Evolutionary conservation across 2,797 vertebrate species (phyloP).

Genomic region (Arnoldichthys spilopterus): DNA sequence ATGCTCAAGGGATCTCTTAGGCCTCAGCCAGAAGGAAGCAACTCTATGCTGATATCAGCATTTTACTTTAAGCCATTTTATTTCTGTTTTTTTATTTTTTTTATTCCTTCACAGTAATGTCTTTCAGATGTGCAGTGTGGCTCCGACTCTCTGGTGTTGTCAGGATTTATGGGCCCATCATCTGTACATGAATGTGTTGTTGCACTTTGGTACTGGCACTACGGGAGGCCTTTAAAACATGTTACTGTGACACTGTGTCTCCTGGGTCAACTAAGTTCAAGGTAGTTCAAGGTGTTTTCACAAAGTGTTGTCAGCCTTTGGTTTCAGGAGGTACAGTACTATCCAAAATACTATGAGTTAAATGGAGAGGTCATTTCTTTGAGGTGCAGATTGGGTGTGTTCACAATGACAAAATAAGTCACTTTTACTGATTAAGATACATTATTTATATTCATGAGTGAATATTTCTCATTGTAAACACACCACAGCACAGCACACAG

Average conservation of each 20-base stretch:
- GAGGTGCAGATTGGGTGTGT: no score
- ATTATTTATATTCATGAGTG: no score
- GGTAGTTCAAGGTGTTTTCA: not conserved
- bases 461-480: no score
- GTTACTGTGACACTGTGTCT: not conserved
- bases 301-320: no score
- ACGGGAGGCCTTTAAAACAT: conserved; percentile 12
- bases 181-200: not conserved
- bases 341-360: no score
- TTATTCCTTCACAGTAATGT: conserved; percentile 53
- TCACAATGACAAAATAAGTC: no score
- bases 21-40: conserved; percentile 56
- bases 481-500: no score
- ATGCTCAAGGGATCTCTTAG: conserved; percentile 64
- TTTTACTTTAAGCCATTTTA: conserved; percentile 38
- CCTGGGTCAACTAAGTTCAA: not conserved
- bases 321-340: no score
- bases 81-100: conserved; percentile 51
- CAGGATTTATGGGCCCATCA: conserved; percentile 24
- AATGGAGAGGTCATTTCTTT: no score
- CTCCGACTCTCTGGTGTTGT: conserved; percentile 18
- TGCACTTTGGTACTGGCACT: conserved; percentile 23
- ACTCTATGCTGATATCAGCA: conserved; percentile 65
- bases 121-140: conserved; percentile 64
- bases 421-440: no score